phyloP scores from a whole-genome alignment of 1,140 invertebrate genomes.

The Bombus cullumanus region DNA sequence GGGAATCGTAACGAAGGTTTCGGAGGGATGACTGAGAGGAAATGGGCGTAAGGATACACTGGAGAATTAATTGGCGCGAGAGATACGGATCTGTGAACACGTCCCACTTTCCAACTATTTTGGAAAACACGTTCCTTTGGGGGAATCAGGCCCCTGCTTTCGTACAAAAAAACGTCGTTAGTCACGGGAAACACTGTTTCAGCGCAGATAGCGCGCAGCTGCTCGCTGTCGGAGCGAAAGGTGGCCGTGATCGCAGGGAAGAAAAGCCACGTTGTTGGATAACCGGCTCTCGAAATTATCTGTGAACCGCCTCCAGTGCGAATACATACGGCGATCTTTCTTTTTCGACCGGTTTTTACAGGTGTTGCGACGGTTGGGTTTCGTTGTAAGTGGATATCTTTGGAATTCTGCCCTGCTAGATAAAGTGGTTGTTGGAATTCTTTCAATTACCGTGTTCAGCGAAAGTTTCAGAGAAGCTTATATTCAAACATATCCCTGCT shows the following conservation, averaged over 20 bases:
- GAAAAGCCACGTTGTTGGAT: not conserved
- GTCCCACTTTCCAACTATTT: conserved; percentile 50
- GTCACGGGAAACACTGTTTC: conserved; percentile 35
- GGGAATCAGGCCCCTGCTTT: not conserved
- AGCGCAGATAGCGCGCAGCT: conserved; percentile 26
- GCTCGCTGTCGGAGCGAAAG: not conserved
- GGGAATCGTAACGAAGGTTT: not conserved
- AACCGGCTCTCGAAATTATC: not conserved
- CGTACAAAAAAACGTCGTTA: conserved; percentile 21
- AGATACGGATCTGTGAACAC: conserved; percentile 55
- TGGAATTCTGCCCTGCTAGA: not conserved
- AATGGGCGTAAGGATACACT: too few species aligned
- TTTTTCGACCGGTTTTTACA: not conserved
- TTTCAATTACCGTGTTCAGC: not conserved
- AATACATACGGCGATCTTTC: not conserved
- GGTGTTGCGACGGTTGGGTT: not conserved
- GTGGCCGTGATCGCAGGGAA: not conserved
- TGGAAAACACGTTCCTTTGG: conserved; percentile 34
- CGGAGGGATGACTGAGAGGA: not conserved
- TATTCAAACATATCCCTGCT: too few species aligned
- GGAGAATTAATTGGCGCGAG: conserved; percentile 44
- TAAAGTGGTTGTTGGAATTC: not conserved
- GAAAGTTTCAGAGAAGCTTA: not conserved
- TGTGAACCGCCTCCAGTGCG: not conserved
- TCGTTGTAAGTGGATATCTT: not conserved